Conservation (phyloP, 1,140 invertebrate genomes). For the Papilio machaon region DNA sequence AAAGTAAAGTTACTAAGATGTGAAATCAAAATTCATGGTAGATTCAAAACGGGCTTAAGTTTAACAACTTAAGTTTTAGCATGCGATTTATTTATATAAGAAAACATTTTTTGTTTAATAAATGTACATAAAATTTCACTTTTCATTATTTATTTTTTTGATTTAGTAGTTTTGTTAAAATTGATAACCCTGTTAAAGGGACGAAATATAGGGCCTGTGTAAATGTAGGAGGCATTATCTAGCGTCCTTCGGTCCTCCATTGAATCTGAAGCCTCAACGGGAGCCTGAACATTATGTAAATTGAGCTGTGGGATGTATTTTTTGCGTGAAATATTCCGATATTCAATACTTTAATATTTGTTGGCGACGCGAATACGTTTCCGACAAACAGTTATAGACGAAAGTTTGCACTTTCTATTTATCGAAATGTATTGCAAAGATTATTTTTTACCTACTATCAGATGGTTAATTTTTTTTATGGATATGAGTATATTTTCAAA, state of each 20-base stretch:
- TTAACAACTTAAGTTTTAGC: too few relatives aligned
- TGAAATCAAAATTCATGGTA: too few relatives aligned
- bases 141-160: not conserved
- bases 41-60: too few relatives aligned
- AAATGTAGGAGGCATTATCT: constrained; percentile 66
- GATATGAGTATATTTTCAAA: too few relatives aligned
- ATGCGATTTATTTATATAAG: too few relatives aligned
- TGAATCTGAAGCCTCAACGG: constrained; percentile 51
- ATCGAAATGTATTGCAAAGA: not conserved
- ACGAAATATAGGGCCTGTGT: constrained; percentile 52
- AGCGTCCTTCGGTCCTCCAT: constrained; percentile 52
- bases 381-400: constrained; percentile 16
- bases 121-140: not conserved
- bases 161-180: not conserved
- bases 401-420: not conserved
- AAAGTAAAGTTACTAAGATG: too few relatives aligned
- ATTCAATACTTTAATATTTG: constrained; percentile 54
- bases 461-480: too few relatives aligned
- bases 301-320: constrained; percentile 58
- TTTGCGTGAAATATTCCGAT: constrained; percentile 55
- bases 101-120: too few relatives aligned
- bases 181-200: not conserved
- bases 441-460: not conserved
- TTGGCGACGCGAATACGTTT: not conserved
- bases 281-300: constrained; percentile 63